Conservation (phyloP, 2,888 invertebrate genomes). For the Tetragonisca angustula region DNA sequence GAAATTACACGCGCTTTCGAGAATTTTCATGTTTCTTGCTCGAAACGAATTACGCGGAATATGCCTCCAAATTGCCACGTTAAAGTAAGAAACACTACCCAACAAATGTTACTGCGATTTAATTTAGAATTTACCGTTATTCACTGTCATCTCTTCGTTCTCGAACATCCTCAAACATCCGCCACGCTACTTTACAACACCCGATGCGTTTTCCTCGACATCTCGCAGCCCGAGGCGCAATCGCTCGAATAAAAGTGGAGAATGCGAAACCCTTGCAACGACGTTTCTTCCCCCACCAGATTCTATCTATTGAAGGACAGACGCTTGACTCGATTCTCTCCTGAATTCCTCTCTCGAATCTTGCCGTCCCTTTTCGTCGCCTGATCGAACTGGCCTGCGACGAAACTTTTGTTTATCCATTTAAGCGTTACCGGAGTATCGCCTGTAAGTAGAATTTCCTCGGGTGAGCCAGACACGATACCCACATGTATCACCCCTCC, state of each 20-base stretch:
- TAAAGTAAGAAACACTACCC: not conserved
- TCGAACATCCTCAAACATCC: not conserved
- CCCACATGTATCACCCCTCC: not conserved
- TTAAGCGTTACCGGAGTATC: not conserved
- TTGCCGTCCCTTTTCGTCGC: not conserved
- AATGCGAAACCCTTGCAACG: not conserved
- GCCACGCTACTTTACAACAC: not conserved
- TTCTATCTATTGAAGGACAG: not conserved
- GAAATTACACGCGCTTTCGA: too few species aligned
- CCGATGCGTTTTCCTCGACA: not conserved
- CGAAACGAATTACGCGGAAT: not conserved
- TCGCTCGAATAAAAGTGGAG: not conserved
- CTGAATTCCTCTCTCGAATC: not conserved
- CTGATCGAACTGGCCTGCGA: not conserved
- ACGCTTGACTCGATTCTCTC: not conserved
- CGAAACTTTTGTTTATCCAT: conserved; percentile 3
- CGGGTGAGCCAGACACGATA: not conserved
- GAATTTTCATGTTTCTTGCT: too few species aligned
- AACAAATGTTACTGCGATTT: too few species aligned
- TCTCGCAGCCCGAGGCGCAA: not conserved
- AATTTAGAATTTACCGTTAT: not conserved
- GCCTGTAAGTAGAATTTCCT: conserved; percentile 6
- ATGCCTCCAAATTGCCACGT: not conserved
- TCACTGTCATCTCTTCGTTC: not conserved
- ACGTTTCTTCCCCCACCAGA: not conserved